Percentiles rank a stretch among this genome's conserved stretches.
Evolutionary conservation across 2,888 invertebrate species (phyloP).

Genomic region (Drosophila setosimentum): DNA sequence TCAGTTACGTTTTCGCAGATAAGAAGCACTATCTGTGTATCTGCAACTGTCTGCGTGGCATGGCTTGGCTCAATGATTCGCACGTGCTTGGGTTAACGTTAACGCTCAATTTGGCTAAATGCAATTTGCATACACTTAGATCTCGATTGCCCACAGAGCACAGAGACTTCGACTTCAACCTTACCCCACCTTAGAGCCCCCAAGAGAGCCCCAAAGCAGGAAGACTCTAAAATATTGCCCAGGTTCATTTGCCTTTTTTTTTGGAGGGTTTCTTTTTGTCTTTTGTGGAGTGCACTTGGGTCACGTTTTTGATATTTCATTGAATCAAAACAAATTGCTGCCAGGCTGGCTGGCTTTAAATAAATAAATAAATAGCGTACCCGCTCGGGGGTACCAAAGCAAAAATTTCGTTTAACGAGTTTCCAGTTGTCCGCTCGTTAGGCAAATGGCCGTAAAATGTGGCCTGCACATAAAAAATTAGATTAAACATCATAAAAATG

Average conservation of each 20-base stretch:
- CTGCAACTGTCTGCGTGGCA: constrained; percentile 6
- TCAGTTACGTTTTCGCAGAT: constrained; percentile 32
- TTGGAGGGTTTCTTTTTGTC: constrained; percentile 4
- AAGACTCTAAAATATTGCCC: constrained; percentile 52
- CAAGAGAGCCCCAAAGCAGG: neutral
- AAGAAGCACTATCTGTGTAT: constrained; percentile 28
- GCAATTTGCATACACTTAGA: constrained; percentile 74
- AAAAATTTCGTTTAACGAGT: constrained; percentile 52
- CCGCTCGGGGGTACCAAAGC: constrained; percentile 15
- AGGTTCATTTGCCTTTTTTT: constrained; percentile 49
- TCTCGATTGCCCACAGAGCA: constrained; percentile 21
- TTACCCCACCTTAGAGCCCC: neutral
- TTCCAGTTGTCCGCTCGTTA: constrained; percentile 67
- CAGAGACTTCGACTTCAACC: constrained; percentile 2
- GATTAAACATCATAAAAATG: constrained; percentile 79
- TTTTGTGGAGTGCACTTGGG: constrained; percentile 58
- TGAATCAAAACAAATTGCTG: constrained; percentile 81
- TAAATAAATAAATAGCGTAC: constrained; percentile 65
- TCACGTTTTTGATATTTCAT: constrained; percentile 81
- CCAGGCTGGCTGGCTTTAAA: constrained; percentile 59
- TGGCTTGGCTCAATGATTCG: constrained; percentile 62
- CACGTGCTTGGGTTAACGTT: constrained; percentile 70
- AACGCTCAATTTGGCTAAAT: constrained; percentile 70
- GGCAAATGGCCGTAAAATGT: constrained; percentile 65
- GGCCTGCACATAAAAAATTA: constrained; percentile 61